Evolutionary conservation across 2,797 vertebrate genomes (phyloP).

Genomic region (Chloroceryle inda): DNA sequence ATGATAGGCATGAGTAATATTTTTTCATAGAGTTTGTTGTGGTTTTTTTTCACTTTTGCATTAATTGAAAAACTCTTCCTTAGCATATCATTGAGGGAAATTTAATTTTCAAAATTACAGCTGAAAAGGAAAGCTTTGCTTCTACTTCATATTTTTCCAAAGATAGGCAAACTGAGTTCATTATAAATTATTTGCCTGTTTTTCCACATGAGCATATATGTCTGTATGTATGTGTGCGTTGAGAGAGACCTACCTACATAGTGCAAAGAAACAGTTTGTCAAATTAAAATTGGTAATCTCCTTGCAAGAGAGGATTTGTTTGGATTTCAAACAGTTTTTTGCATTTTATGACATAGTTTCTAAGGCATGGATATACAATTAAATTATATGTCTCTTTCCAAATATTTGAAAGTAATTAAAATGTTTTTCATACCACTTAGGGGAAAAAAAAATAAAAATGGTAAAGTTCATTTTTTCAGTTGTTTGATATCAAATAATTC

Average conservation of each 20-base stretch:
- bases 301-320: neutral
- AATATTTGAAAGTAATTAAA: neutral
- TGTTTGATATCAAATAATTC: neutral
- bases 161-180: neutral
- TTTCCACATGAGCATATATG: neutral
- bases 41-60: neutral
- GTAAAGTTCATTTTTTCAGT: neutral
- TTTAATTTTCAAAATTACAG: neutral
- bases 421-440: neutral
- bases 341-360: neutral
- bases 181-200: neutral
- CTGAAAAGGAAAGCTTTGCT: neutral
- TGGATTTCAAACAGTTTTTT: neutral
- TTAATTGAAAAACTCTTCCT: neutral
- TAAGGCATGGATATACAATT: neutral
- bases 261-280: neutral
- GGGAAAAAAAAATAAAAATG: neutral
- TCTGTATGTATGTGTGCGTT: neutral
- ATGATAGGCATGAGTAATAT: constrained; percentile 41
- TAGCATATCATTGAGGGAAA: constrained; percentile 11
- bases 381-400: neutral
- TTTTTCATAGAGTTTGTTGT: neutral
- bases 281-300: neutral
- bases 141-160: neutral
- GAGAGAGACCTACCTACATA: neutral